phyloP scores from a whole-genome alignment of 2,888 invertebrate genomes.

The Drosophila merina region DNA sequence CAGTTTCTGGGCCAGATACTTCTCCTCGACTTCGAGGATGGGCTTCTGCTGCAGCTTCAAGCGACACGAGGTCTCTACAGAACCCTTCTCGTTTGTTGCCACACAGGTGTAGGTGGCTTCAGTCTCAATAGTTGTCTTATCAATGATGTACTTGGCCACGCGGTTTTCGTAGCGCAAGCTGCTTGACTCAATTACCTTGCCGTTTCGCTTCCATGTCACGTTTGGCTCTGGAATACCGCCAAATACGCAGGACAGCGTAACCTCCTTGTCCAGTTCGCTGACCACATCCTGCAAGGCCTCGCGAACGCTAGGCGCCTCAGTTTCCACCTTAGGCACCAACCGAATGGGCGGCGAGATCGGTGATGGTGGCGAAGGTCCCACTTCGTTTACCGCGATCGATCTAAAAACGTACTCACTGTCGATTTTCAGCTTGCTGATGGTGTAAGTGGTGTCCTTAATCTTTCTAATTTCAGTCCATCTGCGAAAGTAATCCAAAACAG shows the following conservation, averaged over 20 bases:
- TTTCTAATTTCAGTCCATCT: constrained; percentile 89
- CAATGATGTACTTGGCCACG: constrained; percentile 88
- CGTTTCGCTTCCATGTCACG: constrained; percentile 90
- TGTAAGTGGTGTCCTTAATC: constrained; percentile 87
- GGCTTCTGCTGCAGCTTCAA: constrained; percentile 89
- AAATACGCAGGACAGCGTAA: constrained; percentile 90
- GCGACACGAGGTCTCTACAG: constrained; percentile 87
- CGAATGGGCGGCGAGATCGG: constrained; percentile 87
- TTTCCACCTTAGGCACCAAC: constrained; percentile 85
- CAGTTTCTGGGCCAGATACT: constrained; percentile 87
- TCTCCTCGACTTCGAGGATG: constrained; percentile 87
- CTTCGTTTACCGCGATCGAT: constrained; percentile 90
- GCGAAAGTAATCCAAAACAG: constrained; percentile 5
- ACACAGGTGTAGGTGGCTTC: constrained; percentile 89
- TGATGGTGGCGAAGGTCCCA: constrained; percentile 90
- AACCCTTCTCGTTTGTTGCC: constrained; percentile 88
- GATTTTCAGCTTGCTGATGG: constrained; percentile 87
- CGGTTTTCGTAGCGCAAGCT: constrained; percentile 88
- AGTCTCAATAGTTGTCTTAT: constrained; percentile 86
- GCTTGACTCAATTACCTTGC: constrained; percentile 85
- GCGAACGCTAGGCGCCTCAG: constrained; percentile 88
- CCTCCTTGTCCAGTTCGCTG: constrained; percentile 87
- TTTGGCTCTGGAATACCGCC: constrained; percentile 90
- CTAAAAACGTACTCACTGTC: constrained; percentile 89
- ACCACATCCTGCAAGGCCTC: constrained; percentile 88